Base-by-base conservation (phyloP, 2,888 invertebrate genomes). In the Idaea dimidiata region DNA sequence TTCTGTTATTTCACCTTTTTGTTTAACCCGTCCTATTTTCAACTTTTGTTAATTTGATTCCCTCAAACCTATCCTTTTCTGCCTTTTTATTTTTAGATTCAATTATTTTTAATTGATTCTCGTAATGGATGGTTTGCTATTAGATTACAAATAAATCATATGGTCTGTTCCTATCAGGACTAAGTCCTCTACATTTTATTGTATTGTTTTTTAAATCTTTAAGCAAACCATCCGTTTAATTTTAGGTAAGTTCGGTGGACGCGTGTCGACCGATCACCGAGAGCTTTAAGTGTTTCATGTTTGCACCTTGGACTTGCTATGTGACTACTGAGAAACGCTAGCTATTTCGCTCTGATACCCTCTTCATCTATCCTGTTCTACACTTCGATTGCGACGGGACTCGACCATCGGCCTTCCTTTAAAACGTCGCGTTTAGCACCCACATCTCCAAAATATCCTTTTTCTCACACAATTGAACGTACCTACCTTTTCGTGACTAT, bases 231-330 rank as follows among this genome's bases (percentile, higher is more conserved):
- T 67, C 63, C 68, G 66, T 66, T 66, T 64, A 63, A 68, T 79
- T 78, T 86, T 89, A 84, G 89, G 89, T 89, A 89, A 88, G 88
- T 90, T 84, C 88, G 87, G 87, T 86, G 84, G 84, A 83, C 78
- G 78, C 73, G 81, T 78, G 80, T 86, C 82, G 78, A 79, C 83
- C 83, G 86, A 84, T 87, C 88, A 92, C 90, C 89, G 86, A 92
- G 91, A 91, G 93, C 93, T 93, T 93, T 93, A 91, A 93, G 91
- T 93, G 93, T 93, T 93, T 91, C 93, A 92, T 93, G 93, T 93
- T 92, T 93, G 93, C 93, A 93, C 93, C 92, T 93, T 93, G 93
- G 93, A 92, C 91, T 93, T 93, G 93, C 93, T 93, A 90, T 92
- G 91, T 91, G 89, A 91, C 88, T 88, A 90, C 86, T 88, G 79